These are phyloP conservation scores for Pteria penguin DNA, from an alignment of 2,888 invertebrate genomes.

Conservation along the genomic window DNA sequence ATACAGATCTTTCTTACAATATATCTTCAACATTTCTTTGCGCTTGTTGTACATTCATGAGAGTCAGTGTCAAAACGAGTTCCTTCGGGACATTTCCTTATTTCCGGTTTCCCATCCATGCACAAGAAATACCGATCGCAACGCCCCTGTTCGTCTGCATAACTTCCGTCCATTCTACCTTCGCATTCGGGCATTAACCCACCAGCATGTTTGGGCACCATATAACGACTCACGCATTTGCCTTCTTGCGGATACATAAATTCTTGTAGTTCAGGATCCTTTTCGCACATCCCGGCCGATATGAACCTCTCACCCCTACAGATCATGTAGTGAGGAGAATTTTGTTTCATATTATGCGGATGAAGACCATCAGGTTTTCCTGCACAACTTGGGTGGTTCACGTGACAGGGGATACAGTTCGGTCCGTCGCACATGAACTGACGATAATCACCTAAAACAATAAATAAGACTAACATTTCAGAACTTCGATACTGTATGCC, in stretches of 20 bases:
- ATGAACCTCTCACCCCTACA: constrained; percentile 50
- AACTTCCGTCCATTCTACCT: neutral
- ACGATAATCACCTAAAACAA: constrained; percentile 50
- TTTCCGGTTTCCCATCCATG: neutral
- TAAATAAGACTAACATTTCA: no score
- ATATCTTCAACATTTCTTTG: no score
- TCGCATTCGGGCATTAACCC: constrained; percentile 17
- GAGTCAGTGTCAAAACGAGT: neutral
- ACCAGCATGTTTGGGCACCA: constrained; percentile 18
- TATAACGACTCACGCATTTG: constrained; percentile 5
- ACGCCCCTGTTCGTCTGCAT: constrained; percentile 2
- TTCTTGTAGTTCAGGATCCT: constrained; percentile 8
- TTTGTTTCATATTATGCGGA: constrained; percentile 41
- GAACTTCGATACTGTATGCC: no score
- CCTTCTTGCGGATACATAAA: constrained; percentile 1
- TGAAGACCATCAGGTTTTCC: constrained; percentile 48
- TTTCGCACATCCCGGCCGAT: constrained; percentile 35
- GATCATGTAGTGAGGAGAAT: constrained; percentile 49
- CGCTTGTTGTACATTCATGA: neutral
- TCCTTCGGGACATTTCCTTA: constrained; percentile 6
- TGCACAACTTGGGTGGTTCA: constrained; percentile 48
- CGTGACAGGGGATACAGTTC: constrained; percentile 52
- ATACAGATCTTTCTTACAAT: no score
- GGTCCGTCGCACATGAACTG: constrained; percentile 38
- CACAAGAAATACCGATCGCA: constrained; percentile 12